These are phyloP conservation scores for Venusia cambrica DNA, from an alignment of 2,888 invertebrate genomes.

Conservation along the genomic window DNA sequence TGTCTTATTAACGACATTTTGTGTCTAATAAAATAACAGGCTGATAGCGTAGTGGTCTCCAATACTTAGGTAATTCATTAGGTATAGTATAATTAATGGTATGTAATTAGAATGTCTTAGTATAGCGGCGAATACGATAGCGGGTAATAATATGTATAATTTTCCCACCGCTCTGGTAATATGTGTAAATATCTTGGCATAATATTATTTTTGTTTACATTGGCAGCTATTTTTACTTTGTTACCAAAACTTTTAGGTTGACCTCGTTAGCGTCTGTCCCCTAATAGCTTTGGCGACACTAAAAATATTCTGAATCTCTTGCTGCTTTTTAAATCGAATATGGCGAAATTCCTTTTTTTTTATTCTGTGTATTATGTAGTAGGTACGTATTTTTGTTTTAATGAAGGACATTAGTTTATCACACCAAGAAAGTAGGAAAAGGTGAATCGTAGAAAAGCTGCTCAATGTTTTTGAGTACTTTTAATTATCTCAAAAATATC, in stretches of 20 bases:
- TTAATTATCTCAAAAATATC: conserved; percentile 3
- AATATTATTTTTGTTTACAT: conserved; percentile 23
- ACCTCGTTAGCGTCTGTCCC: conserved; percentile 4
- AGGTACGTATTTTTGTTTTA: too few relatives aligned
- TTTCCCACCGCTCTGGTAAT: conserved; percentile 67
- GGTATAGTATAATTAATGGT: conserved; percentile 22
- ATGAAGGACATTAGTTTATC: too few relatives aligned
- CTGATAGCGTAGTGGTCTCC: conserved; percentile 31
- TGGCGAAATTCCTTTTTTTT: neutral
- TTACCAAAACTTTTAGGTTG: conserved; percentile 17
- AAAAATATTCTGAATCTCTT: conserved; percentile 12
- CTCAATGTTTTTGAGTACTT: conserved; percentile 3
- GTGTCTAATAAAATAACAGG: conserved; percentile 28
- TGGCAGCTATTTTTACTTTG: conserved; percentile 27
- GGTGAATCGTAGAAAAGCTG: conserved; percentile 4
- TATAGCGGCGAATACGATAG: conserved; percentile 55
- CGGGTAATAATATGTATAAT: conserved; percentile 61
- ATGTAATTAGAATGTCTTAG: conserved; percentile 46
- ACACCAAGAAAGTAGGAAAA: too few relatives aligned
- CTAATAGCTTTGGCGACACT: conserved; percentile 12
- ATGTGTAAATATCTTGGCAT: conserved; percentile 49
- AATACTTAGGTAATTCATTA: conserved; percentile 21
- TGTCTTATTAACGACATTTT: conserved; percentile 29
- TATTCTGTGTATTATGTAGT: too few relatives aligned
- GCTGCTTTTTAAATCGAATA: neutral